Percentiles rank a stretch among this genome's conserved stretches.
Evolutionary conservation across 2,113 vertebrate species (phyloP).

Genomic region (Equus przewalskii): DNA sequence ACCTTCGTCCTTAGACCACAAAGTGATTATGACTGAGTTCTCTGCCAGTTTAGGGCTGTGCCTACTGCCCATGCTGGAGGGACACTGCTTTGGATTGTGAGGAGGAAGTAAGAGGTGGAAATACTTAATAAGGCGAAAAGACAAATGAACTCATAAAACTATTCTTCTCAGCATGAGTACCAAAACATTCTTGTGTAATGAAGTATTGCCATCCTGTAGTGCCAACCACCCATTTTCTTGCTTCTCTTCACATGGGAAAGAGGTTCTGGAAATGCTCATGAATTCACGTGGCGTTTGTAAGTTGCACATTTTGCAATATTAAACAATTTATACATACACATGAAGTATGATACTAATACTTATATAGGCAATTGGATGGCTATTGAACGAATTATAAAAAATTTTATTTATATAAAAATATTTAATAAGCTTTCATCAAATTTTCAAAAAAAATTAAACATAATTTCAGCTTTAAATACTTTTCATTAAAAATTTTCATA

Average conservation of each 20-base stretch:
- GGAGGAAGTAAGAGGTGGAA: neutral
- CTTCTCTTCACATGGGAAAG: neutral
- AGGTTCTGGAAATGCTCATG: neutral
- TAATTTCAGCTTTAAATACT: neutral
- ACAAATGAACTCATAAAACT: neutral
- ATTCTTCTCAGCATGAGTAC: neutral
- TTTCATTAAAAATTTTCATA: neutral
- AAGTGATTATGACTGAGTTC: neutral
- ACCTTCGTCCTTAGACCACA: neutral
- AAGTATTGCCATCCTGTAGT: neutral
- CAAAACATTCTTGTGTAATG: neutral
- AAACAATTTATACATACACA: neutral
- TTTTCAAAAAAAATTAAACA: constrained; percentile 4
- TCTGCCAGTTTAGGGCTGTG: neutral
- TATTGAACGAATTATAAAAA: neutral
- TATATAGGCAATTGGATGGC: neutral
- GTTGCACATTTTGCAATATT: neutral
- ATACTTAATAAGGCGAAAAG: neutral
- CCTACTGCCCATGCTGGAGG: neutral
- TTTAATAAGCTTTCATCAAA: neutral
- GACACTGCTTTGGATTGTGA: neutral
- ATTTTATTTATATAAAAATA: neutral
- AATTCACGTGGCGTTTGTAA: neutral
- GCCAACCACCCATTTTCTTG: neutral
- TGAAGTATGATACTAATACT: neutral